Evolutionary conservation across 92 coral and sea anemone genomes (phyloP), one percentile per base, ranked within the genome.

Genomic region (Virgularia gustaviana): DNA sequence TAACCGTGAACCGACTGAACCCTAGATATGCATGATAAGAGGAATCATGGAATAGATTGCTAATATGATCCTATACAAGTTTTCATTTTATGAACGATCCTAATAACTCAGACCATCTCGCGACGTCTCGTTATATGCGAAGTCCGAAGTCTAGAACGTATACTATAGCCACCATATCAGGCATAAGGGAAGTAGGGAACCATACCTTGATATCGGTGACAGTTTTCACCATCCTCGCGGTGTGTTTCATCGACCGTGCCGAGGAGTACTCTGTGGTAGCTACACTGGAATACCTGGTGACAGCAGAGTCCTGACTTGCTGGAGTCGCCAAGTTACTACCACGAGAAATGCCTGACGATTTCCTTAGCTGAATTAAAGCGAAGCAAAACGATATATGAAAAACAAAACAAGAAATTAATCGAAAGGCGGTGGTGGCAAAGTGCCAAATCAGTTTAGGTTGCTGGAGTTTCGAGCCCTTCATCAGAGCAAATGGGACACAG

Each of bases 281-380:
- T 0, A 55, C 19, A 29, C 37, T 34, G 0, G 75, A 68, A 30
- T 25, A 68, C 23, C 75, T 68, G 9, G 22, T 22, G 5, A 52
- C 30, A 12, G 75, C 61, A 0, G 75, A 68, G 32, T 68, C 75
- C 9, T 61, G 75, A 22, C 75, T 68, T 19, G 19, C 49, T 0
- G 75, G 47, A 2, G 55, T 18, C 51, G 61, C 42, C 2, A 36
- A 9, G n/a, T 59, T 8, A 33, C 58, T 51, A 1, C 41, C 61
- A 0, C 43, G 49, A 13, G 20, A 3, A 22, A 28, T 49, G 8
- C 37, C 22, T 2, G 75, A 49, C 15, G 59, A 55, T 29, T 55
- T 49, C 22, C 61, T 68, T 19, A 68, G 49, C 75, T 68, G 18
- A 29, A 64, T n/a, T n/a, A n/a, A n/a, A n/a, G n/a, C n/a, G n/a